These are phyloP conservation scores for Chaenocephalus aceratus DNA, from an alignment of 2,113 vertebrate species.

Conservation along the genomic window DNA sequence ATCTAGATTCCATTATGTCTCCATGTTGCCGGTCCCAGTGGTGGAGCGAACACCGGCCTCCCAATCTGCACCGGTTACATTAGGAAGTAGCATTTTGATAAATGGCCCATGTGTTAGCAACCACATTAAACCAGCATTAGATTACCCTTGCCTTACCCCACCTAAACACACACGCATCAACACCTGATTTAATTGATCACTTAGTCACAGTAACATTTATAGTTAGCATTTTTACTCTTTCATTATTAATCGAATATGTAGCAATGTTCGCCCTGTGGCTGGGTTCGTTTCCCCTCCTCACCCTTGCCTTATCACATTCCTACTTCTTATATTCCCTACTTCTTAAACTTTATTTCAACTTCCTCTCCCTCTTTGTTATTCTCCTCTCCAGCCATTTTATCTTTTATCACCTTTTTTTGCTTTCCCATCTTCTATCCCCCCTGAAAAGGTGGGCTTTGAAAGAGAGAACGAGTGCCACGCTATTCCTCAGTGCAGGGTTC, in stretches of 20 bases:
- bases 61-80: constrained; percentile 45
- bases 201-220: constrained; percentile 39
- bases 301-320: constrained; percentile 12
- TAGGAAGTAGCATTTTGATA: constrained; percentile 63
- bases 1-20: constrained; percentile 70
- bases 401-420: constrained; percentile 36
- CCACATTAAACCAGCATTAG: constrained; percentile 71
- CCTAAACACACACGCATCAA: background rate
- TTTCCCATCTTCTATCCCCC: background rate
- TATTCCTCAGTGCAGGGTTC: constrained; percentile 61
- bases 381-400: constrained; percentile 35
- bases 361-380: constrained; percentile 25
- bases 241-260: constrained; percentile 40
- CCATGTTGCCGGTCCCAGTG: constrained; percentile 47
- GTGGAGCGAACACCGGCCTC: constrained; percentile 63
- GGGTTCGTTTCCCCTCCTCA: constrained; percentile 3
- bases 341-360: constrained; percentile 13
- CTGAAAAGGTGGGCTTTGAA: constrained; percentile 47
- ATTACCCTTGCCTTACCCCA: background rate
- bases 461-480: constrained; percentile 65
- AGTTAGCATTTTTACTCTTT: constrained; percentile 26
- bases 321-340: constrained; percentile 35
- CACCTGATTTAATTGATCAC: constrained; percentile 34
- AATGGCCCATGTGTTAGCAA: constrained; percentile 69
- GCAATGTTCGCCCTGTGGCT: background rate